phyloP scores from a whole-genome alignment of 2,888 invertebrate species.

The Onthophagus sagittarius region DNA sequence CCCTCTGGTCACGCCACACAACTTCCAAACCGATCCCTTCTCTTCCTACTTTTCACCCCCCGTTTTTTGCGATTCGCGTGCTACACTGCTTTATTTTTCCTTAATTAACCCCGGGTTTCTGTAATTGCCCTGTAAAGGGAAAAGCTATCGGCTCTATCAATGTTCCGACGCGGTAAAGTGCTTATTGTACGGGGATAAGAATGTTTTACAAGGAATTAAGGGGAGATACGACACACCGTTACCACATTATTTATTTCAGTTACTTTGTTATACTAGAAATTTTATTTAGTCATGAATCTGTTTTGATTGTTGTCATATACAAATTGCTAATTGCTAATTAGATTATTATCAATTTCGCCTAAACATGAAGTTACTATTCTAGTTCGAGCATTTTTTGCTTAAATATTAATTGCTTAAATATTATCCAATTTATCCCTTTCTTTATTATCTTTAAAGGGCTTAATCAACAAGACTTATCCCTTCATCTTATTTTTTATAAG shows the following conservation, averaged over 20 bases:
- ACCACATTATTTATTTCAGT: neutral
- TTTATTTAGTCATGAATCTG: too few species aligned
- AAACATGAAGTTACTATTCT: too few species aligned
- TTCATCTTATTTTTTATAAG: constrained; percentile 29
- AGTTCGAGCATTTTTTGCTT: too few species aligned
- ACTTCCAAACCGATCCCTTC: neutral
- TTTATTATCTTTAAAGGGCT: too few species aligned
- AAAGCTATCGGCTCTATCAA: neutral
- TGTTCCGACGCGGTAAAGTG: neutral
- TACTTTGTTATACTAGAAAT: neutral
- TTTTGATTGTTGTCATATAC: too few species aligned
- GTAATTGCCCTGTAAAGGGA: neutral
- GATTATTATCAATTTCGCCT: too few species aligned
- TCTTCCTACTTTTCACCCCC: neutral
- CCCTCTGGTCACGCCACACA: neutral
- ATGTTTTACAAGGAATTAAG: neutral
- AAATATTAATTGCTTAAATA: too few species aligned
- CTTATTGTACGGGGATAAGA: neutral
- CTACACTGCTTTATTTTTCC: neutral
- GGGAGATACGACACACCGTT: neutral
- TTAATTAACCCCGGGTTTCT: neutral
- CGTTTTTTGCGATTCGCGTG: neutral
- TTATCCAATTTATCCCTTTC: too few species aligned
- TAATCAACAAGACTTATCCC: neutral
- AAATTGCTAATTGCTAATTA: too few species aligned